These are phyloP conservation scores for Dipodomys ordii DNA, from an alignment of 2,113 vertebrate species.

Conservation along the genomic window DNA sequence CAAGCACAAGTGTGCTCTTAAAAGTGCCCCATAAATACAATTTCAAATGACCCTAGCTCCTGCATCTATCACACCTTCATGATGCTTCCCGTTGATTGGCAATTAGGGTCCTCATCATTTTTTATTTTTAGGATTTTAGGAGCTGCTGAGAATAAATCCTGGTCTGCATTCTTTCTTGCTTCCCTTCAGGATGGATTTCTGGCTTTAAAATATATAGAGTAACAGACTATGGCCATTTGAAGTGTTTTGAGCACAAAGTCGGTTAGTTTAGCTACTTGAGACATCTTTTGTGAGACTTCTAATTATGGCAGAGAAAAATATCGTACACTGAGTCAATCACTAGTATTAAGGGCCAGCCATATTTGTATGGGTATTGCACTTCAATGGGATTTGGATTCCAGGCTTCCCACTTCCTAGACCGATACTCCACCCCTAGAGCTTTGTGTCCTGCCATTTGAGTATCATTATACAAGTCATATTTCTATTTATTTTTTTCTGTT, in stretches of 20 bases:
- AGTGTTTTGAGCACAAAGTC: neutral
- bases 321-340: neutral
- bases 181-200: conserved; percentile 34
- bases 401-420: too few species aligned
- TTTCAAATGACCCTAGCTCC: neutral
- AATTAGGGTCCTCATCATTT: neutral
- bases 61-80: neutral
- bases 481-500: neutral
- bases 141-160: neutral
- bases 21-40: neutral
- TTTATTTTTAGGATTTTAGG: conserved; percentile 32
- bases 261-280: conserved; percentile 36
- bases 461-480: neutral
- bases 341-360: neutral
- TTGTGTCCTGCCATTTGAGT: neutral
- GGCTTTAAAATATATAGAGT: neutral
- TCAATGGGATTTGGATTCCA: too few species aligned
- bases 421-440: too few species aligned
- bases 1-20: conserved; percentile 13
- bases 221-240: neutral
- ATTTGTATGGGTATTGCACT: neutral
- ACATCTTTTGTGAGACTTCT: neutral
- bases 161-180: neutral
- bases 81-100: neutral
- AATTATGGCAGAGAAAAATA: neutral